Evolutionary conservation across 2,888 invertebrate species (phyloP), one percentile per base, ranked within the genome.

Genomic region (Penaeus monodon): DNA sequence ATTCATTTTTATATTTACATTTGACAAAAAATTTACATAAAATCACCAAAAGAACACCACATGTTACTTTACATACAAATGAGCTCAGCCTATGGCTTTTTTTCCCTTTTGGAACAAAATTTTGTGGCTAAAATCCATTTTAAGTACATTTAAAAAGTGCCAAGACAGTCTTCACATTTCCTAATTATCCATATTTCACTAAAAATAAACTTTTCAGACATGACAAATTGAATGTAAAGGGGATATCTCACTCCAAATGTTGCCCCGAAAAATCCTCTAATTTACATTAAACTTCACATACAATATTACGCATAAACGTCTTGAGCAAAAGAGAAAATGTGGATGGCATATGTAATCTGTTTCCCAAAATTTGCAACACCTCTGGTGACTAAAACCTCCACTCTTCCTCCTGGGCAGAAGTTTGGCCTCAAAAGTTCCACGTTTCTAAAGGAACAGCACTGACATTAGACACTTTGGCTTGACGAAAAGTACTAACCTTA

Each of bases 1-100:
- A 27, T 77, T 49, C 49, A 44, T 68, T 86, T 86, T 57, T 86
- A 80, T 86, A 86, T 86, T 73, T 86, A 86, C 86, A 86, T 76
- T 78, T 82, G 81, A 86, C 86, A 86, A 86, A 83, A 86, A 86
- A 86, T n/a, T 86, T 86, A 86, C 86, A 86, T 82, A 86, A 86
- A 86, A 86, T 86, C 83, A 86, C 86, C 83, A 86, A 86, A 82
- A 86, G 86, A 82, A 86, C 82, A 86, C 86, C 86, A 86, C 82
- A 86, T 78, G 68, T 86, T 86, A 73, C 82, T 78, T 78, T 86
- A 82, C 80, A 82, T 76, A 70, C 82, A 83, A 82, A 78, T 86
- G 86, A 86, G 86, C 86, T 86, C 82, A 82, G 86, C 86, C 86
- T 86, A 86, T 78, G 86, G 86, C 86, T 85, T 85, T 66, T 85